These are phyloP conservation scores for Todiramphus chloris DNA, from an alignment of 2,113 vertebrate species.

Conservation along the genomic window DNA sequence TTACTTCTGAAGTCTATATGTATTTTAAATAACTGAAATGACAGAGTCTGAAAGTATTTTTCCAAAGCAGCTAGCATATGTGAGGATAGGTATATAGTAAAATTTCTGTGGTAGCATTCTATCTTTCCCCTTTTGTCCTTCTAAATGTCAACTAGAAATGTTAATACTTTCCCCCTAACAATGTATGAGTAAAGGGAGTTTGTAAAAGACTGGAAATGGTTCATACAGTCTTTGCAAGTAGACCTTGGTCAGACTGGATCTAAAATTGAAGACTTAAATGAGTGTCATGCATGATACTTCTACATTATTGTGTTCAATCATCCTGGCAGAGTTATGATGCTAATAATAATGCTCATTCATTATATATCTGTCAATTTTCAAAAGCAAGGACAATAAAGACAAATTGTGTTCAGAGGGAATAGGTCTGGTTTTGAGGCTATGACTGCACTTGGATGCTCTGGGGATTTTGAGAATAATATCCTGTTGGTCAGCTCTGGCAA, in stretches of 20 bases:
- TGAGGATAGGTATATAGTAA: background rate
- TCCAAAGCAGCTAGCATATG: background rate
- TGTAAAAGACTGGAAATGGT: background rate
- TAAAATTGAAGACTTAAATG: background rate
- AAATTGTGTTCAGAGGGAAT: background rate
- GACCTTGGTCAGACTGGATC: background rate
- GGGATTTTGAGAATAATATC: background rate
- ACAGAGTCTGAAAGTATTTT: background rate
- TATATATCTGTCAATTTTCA: background rate
- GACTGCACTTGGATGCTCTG: background rate
- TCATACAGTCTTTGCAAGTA: background rate
- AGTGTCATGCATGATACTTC: background rate
- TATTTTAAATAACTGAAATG: background rate
- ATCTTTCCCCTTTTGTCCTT: background rate
- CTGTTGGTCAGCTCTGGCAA: background rate
- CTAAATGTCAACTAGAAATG: background rate
- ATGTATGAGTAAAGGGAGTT: background rate
- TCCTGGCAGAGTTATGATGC: background rate
- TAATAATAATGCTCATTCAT: conserved; percentile 22
- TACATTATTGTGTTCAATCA: conserved; percentile 21
- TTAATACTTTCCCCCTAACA: too few relatives aligned
- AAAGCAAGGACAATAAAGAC: background rate
- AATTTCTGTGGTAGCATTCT: background rate
- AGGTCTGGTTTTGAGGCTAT: background rate
- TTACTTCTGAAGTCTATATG: background rate